Evolutionary conservation across 2,113 vertebrate species (phyloP), one percentile per base, ranked within the genome.

Genomic region (Scolopax mira): DNA sequence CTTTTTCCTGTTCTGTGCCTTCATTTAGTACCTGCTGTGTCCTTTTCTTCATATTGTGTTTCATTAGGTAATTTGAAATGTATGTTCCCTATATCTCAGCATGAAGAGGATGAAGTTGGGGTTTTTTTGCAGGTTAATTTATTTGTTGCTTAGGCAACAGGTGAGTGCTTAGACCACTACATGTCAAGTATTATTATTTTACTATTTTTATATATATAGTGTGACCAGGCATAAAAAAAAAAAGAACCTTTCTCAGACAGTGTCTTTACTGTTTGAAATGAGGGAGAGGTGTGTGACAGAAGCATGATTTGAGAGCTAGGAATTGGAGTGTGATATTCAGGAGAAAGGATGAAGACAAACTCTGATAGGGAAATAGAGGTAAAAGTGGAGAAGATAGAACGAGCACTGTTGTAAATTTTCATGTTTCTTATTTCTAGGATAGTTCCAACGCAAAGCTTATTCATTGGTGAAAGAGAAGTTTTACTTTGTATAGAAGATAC

Each of bases 121-220:
- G 12, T 3, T 64, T 61, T 70, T 89, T 55, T 60, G 5, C 15
- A 69, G 25, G 24, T 60, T 84, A 75, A 86, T 86, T 96, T 92
- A 54, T 88, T 69, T 92, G 83, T 94, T 97, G 88, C 83, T 95
- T 79, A 88, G 82, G 89, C 57, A 93, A 93, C 77, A 83, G 57
- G 51, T 67, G 46, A 91, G 23, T 89, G 71, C 62, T 93, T 84
- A 77, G 75, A 82, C 37, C 46, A 51, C 31, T 71, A 1, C 44
- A 84, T 54, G 5, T 52, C 65, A 74, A 90, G 21, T 31, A 46
- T 22, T 75, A 62, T 72, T 85, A 39, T 74, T 83, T 86, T 85
- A 52, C 41, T 89, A 8, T 71, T 89, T 86, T 85, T 89, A 27
- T 60, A 13, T 85, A 42, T 42, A n/a, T 61, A 75, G 28, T 18